These are phyloP conservation scores for Macquaria ambigua DNA, from an alignment of 2,113 vertebrate genomes.

Conservation along the genomic window DNA sequence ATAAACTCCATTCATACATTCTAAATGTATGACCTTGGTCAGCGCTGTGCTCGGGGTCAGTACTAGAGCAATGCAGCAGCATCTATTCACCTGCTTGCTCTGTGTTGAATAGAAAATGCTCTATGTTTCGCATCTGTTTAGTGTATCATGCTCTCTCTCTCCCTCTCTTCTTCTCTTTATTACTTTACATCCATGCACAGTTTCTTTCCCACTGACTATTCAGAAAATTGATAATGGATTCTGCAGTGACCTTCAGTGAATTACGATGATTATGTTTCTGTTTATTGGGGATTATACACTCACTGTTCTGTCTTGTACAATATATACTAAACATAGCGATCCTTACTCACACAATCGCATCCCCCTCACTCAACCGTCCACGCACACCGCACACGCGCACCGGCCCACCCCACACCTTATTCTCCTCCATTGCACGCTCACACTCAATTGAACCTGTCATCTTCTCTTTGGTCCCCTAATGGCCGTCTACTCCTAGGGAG, in stretches of 20 bases:
- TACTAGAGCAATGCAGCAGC: not conserved
- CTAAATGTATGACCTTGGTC: not conserved
- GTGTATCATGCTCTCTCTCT: not conserved
- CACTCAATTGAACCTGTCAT: constrained; percentile 80
- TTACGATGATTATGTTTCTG: constrained; percentile 17
- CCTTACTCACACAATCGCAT: constrained; percentile 11
- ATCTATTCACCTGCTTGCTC: not conserved
- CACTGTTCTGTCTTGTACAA: constrained; percentile 7
- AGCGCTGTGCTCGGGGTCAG: not conserved
- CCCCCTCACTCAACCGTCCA: not conserved
- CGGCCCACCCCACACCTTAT: constrained; percentile 40
- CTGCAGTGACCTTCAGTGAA: constrained; percentile 19
- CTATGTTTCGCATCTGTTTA: not conserved
- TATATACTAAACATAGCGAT: constrained; percentile 19
- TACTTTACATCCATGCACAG: not conserved
- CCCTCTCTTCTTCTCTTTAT: not conserved
- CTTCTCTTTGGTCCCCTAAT: constrained; percentile 78
- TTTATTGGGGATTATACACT: constrained; percentile 7
- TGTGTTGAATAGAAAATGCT: not conserved
- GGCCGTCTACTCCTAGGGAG: constrained; percentile 65
- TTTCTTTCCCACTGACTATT: not conserved
- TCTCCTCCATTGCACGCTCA: constrained; percentile 65
- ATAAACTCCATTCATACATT: not conserved
- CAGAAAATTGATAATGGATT: constrained; percentile 4
- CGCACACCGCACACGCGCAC: constrained; percentile 4